Conservation (phyloP, 2,888 invertebrate species). For the Alitta virens region DNA sequence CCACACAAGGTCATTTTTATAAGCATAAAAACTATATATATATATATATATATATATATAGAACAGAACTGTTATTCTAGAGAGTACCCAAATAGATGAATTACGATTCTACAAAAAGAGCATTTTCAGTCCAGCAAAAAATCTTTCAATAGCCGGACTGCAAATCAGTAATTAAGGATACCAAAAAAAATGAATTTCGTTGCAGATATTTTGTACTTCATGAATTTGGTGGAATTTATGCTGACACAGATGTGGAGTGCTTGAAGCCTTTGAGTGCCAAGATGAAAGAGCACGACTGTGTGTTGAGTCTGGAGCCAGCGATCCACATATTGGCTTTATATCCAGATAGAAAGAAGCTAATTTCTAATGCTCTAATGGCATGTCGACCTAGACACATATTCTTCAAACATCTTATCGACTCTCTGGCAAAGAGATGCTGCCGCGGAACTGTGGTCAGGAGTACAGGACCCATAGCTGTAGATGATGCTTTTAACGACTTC, state of each 20-base stretch:
- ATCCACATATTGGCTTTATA: constrained; percentile 24
- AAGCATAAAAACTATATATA: too few relatives aligned
- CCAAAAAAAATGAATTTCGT: too few relatives aligned
- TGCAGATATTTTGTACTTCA: constrained; percentile 47
- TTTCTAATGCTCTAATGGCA: constrained; percentile 30
- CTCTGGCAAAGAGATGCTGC: constrained; percentile 13
- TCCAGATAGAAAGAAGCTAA: constrained; percentile 11
- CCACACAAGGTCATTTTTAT: too few relatives aligned
- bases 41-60: too few relatives aligned
- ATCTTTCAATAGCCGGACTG: too few relatives aligned
- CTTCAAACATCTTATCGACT: constrained; percentile 17
- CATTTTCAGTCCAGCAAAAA: too few relatives aligned
- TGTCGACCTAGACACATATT: constrained; percentile 25
- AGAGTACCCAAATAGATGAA: too few relatives aligned
- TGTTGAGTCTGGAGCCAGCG: constrained; percentile 27
- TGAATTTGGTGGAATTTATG: constrained; percentile 51
- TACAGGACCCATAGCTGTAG: constrained; percentile 24
- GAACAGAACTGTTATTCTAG: too few relatives aligned
- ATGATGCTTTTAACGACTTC: constrained; percentile 8
- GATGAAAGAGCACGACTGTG: constrained; percentile 14
- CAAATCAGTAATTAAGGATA: too few relatives aligned
- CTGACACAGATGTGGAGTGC: constrained; percentile 50
- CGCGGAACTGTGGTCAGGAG: constrained; percentile 23
- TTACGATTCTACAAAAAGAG: too few relatives aligned
- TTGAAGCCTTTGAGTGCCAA: constrained; percentile 36